Percentiles rank a stretch among this genome's conserved stretches.
Conservation (phyloP, 2,113 vertebrate species). For the Corythornis vintsioides region DNA sequence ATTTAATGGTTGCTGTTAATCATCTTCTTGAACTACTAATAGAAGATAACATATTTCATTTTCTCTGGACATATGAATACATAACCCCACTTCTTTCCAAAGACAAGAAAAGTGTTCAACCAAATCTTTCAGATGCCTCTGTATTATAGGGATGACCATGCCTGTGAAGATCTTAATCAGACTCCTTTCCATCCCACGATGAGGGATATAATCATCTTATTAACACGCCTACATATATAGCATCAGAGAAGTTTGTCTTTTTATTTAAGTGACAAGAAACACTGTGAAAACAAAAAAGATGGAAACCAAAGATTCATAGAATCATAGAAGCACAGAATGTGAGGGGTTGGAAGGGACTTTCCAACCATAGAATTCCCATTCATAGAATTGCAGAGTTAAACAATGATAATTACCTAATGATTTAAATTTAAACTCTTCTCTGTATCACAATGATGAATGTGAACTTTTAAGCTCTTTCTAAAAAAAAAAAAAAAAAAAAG, state of each 20-base stretch:
- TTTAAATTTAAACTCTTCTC: neutral
- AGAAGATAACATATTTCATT: slow-evolving; percentile 42
- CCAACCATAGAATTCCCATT: too few relatives aligned
- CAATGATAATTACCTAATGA: neutral
- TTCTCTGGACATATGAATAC: neutral
- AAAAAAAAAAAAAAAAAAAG: neutral
- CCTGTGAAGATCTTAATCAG: neutral
- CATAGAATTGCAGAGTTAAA: neutral
- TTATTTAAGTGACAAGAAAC: neutral
- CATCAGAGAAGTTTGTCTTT: neutral
- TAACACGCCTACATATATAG: neutral
- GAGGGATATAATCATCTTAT: neutral
- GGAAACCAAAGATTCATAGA: neutral
- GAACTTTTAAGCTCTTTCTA: neutral
- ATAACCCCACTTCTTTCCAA: neutral
- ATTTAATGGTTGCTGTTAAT: slow-evolving; percentile 46
- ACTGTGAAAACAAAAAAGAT: neutral
- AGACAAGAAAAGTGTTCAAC: neutral
- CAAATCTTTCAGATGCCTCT: neutral
- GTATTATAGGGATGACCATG: neutral
- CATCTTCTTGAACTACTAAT: neutral
- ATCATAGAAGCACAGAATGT: neutral
- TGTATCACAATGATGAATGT: neutral
- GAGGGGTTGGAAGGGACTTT: too few relatives aligned
- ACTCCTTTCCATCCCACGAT: neutral